phyloP scores from a whole-genome alignment of 2,797 vertebrate species.

The Pelodytes ibericus region DNA sequence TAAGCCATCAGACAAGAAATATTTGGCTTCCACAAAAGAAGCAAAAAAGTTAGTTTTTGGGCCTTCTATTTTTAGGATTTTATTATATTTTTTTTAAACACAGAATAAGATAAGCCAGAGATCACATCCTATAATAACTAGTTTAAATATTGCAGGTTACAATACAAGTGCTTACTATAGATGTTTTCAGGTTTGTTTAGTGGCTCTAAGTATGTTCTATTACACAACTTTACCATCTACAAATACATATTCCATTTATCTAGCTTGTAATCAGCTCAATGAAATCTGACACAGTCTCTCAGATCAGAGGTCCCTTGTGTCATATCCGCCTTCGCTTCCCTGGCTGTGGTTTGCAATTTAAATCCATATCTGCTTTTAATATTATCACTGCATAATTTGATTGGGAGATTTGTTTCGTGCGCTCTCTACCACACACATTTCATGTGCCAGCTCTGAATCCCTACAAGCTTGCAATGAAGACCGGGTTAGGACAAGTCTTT shows the following conservation, averaged over 20 bases:
- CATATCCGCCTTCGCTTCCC: slow-evolving; percentile 18
- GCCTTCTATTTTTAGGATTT: too few relatives aligned
- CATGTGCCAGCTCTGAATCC: slow-evolving; percentile 21
- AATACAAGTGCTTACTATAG: too few relatives aligned
- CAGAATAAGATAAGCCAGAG: too few relatives aligned
- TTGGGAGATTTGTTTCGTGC: slow-evolving; percentile 28
- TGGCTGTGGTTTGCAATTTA: slow-evolving; percentile 33
- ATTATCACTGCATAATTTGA: slow-evolving; percentile 40
- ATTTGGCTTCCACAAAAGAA: too few relatives aligned
- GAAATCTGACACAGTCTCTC: slow-evolving; percentile 7
- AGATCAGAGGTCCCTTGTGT: slow-evolving; percentile 14
- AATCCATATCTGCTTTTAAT: slow-evolving; percentile 41
- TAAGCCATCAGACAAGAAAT: too few relatives aligned
- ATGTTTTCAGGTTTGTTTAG: too few relatives aligned
- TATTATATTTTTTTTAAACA: too few relatives aligned
- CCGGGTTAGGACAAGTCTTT: not conserved
- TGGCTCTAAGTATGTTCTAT: not conserved
- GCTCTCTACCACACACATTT: not conserved
- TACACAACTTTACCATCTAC: not conserved
- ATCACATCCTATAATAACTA: too few relatives aligned
- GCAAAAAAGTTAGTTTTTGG: too few relatives aligned
- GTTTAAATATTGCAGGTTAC: too few relatives aligned
- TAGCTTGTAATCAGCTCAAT: not conserved
- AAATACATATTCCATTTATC: not conserved
- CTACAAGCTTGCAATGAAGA: not conserved